Base-by-base conservation (phyloP, 1,140 invertebrate genomes). In the Plectrocnemia conspersa region DNA sequence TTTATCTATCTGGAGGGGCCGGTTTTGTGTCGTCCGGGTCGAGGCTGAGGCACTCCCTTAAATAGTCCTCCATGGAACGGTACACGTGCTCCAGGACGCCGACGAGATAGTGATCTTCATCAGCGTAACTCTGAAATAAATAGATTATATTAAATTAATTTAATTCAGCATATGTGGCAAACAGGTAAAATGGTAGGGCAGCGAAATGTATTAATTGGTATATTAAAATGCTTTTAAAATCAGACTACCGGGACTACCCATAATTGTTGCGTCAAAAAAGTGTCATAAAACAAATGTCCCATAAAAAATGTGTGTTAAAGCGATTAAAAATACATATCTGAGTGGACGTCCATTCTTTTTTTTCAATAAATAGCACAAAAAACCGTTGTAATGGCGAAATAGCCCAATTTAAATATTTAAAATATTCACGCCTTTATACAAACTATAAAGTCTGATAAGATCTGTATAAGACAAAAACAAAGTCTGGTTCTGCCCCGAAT, bases 51-150 rank as follows among this genome's bases (percentile, higher is more conserved):
- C 87, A 90, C 77, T 87, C 81, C 65, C 83, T 78, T 68, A 89
- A 83, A 76, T 82, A 89, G 72, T 88, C 84, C 75, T 91, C 87
- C 86, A 90, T 89, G 54, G 87, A 89, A 59, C 82, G 79, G 71
- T 90, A 91, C 54, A 86, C 84, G 74, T 91, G 88, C 69, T 88
- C 85, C 60, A 88, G 77, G 41, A 89, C 87, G 40, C 86, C 86
- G 54, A 76, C 73, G 46, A 91, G 70, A 56, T 83, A 79, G 66
- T 89, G 87, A 59, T 85, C 87, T 77, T 91, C 86, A 67, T 91
- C 84, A 52, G 86, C 86, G 67, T 91, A 91, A 62, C 83, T 86
- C 87, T 91, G 71, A 29, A 77, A 76, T 53, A 54, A 33, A 56
- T 33, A 41, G 22, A 53, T 11, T 38, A 5, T 7, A 38, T 38